Evolutionary conservation across 2,113 vertebrate genomes (phyloP).

Genomic region (Hippopotamus amphibius): DNA sequence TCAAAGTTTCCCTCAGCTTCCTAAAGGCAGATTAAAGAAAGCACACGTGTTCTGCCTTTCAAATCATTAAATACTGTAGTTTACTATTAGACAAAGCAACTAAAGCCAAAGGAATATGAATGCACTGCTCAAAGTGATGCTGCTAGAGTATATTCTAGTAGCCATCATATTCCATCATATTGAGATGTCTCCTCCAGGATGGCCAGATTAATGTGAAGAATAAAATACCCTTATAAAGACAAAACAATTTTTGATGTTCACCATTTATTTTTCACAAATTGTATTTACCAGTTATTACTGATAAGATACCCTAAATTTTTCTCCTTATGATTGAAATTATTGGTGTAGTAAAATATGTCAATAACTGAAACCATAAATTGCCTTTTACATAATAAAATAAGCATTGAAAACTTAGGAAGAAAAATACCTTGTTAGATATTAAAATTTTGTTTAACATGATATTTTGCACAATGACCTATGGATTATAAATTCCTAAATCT

Average conservation of each 20-base stretch:
- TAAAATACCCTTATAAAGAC: background rate
- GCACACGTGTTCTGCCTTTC: background rate
- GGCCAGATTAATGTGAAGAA: background rate
- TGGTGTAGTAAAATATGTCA: background rate
- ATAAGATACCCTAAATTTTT: background rate
- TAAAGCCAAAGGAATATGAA: background rate
- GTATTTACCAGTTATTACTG: background rate
- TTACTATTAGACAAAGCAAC: background rate
- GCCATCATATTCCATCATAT: rapidly evolving
- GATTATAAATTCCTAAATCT: background rate
- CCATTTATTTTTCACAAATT: background rate
- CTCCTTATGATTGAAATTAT: background rate
- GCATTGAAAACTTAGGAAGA: background rate
- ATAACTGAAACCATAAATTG: background rate
- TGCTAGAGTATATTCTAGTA: background rate
- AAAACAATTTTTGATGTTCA: background rate
- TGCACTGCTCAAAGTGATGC: background rate
- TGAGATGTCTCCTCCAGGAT: background rate
- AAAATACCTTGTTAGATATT: background rate
- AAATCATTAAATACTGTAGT: background rate
- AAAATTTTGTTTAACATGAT: background rate
- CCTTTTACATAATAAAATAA: background rate
- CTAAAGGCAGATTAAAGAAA: background rate
- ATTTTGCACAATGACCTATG: background rate
- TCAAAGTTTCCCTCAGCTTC: background rate